Percentiles rank a stretch among this genome's conserved stretches.
These are phyloP conservation scores for Masnerella sp. DNA, from an alignment of 2,888 invertebrate genomes.

Conservation along the genomic window DNA sequence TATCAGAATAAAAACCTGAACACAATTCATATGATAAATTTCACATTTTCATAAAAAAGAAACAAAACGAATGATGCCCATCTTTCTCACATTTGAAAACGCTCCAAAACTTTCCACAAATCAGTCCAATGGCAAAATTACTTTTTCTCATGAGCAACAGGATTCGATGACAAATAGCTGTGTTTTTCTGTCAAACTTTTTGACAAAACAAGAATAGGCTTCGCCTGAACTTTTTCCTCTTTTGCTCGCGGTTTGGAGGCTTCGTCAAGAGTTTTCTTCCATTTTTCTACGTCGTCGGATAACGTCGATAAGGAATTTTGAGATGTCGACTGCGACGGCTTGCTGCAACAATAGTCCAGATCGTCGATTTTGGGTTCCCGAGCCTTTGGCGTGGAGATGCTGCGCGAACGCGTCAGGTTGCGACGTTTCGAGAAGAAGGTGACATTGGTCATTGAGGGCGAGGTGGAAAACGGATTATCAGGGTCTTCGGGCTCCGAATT, in stretches of 20 bases:
- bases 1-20: no score
- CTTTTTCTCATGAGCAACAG: constrained; percentile 34
- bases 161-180: constrained; percentile 35
- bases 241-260: constrained; percentile 40
- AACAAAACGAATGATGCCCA: no score
- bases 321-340: constrained; percentile 52
- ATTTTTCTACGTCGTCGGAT: constrained; percentile 51
- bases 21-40: no score
- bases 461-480: constrained; percentile 48
- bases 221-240: constrained; percentile 34
- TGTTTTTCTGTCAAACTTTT: constrained; percentile 52
- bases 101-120: no score
- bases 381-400: constrained; percentile 53
- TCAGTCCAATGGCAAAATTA: no score
- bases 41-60: no score
- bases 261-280: constrained; percentile 48
- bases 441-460: constrained; percentile 44
- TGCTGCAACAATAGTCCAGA: constrained; percentile 49
- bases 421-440: constrained; percentile 22
- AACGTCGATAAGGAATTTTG: constrained; percentile 48
- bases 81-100: no score
- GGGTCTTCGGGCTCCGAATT: constrained; percentile 36
- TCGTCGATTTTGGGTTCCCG: constrained; percentile 42
- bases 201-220: constrained; percentile 49
- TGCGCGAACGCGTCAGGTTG: constrained; percentile 46